Conservation (phyloP, 2,113 vertebrate genomes). For the Odocoileus hemionus region DNA sequence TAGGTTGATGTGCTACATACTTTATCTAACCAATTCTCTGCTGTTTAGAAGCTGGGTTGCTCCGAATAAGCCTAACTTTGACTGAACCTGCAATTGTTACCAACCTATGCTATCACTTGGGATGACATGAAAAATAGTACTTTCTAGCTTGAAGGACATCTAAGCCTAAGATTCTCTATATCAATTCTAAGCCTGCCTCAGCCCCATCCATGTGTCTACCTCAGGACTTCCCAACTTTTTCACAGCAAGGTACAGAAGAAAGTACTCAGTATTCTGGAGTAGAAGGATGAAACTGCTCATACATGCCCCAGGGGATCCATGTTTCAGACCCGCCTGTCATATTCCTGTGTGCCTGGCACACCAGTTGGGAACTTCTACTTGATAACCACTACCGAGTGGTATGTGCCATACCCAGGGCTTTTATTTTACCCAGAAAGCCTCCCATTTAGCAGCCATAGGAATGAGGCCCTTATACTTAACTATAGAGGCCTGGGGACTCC, state of each 20-base stretch:
- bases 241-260: not conserved
- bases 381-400: not conserved
- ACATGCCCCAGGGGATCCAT: not conserved
- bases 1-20: not conserved
- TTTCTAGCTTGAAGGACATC: not conserved
- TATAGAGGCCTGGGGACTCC: not conserved
- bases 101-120: not conserved
- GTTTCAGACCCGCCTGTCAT: not conserved
- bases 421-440: not conserved
- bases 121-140: constrained; percentile 10
- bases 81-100: not conserved
- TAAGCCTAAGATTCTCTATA: not conserved
- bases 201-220: not conserved
- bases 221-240: not conserved
- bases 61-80: not conserved
- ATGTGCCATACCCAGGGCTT: not conserved
- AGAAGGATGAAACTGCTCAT: not conserved
- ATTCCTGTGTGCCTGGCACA: not conserved
- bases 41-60: not conserved
- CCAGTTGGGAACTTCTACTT: not conserved
- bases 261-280: not conserved
- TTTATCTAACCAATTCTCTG: not conserved
- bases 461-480: constrained; percentile 19
- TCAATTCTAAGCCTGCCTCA: not conserved
- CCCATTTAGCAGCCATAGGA: not conserved